A percentile compares a stretch with the other conserved stretches of the same genome.
phyloP scores from a whole-genome alignment of 2,888 invertebrate species.

The Helobdella robusta region DNA sequence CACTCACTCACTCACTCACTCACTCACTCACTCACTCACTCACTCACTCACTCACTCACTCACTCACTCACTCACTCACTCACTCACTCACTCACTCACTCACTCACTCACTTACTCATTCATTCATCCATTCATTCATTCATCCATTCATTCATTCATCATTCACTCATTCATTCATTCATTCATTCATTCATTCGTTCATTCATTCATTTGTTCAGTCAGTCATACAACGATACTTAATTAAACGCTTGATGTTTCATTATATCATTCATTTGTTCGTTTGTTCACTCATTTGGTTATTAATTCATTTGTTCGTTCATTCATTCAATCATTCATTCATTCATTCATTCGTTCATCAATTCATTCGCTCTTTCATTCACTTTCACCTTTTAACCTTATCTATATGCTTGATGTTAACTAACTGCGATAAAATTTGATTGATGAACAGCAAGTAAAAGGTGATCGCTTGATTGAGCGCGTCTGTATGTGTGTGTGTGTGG shows the following conservation, averaged over 20 bases:
- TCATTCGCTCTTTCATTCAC: not conserved
- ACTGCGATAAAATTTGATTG: too few species aligned
- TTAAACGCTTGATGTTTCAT: not conserved
- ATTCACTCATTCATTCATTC: conserved; percentile 9
- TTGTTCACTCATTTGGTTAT: not conserved
- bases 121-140: not conserved
- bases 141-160: not conserved
- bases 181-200: conserved; percentile 3
- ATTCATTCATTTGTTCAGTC: not conserved
- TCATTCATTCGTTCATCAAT: not conserved
- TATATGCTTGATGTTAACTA: too few species aligned
- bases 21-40: conserved; percentile 15
- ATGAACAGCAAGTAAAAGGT: too few species aligned
- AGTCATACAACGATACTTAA: conserved; percentile 6
- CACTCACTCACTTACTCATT: conserved; percentile 8
- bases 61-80: conserved; percentile 18
- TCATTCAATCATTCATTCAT: conserved; percentile 9
- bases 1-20: not conserved
- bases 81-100: conserved; percentile 10
- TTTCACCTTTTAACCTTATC: not conserved
- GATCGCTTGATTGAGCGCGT: too few species aligned
- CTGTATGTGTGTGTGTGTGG: too few species aligned
- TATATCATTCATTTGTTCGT: not conserved
- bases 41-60: conserved; percentile 13
- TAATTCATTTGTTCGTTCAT: not conserved